phyloP scores from a whole-genome alignment of 2,888 invertebrate genomes.

The Neocrepidodera transversa region DNA sequence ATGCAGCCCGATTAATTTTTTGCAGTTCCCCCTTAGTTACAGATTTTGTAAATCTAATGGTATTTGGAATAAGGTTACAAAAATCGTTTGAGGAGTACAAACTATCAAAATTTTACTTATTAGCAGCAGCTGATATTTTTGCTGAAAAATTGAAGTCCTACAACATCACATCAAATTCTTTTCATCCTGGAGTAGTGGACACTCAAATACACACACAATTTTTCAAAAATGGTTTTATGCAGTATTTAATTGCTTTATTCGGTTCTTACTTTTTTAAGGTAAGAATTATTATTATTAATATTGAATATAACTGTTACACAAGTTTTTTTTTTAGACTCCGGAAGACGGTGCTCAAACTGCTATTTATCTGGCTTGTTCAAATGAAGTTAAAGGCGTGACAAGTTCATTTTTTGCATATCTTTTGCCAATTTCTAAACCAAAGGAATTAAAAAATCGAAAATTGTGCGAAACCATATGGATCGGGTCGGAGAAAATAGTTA shows the following conservation, averaged over 20 bases:
- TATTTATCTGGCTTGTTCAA: constrained; percentile 34
- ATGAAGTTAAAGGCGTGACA: constrained; percentile 31
- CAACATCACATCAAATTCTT: constrained; percentile 31
- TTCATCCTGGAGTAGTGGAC: constrained; percentile 33
- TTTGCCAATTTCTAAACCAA: constrained; percentile 14
- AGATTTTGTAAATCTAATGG: neutral
- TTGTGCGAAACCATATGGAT: constrained; percentile 32
- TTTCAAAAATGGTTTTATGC: neutral
- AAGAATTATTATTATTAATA: neutral
- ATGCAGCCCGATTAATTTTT: constrained; percentile 35
- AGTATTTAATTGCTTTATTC: too few species aligned
- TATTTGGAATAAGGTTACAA: neutral
- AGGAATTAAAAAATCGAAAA: constrained; percentile 8
- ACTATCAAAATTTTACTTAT: constrained; percentile 27
- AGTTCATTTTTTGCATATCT: constrained; percentile 30
- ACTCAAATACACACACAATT: constrained; percentile 26
- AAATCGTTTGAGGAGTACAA: constrained; percentile 12
- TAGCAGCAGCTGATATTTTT: constrained; percentile 29
- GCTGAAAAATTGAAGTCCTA: constrained; percentile 29
- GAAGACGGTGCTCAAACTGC: constrained; percentile 38
- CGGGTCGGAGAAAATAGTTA: constrained; percentile 26
- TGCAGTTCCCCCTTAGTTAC: constrained; percentile 29
- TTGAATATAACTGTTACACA: too few species aligned
- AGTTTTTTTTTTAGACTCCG: constrained; percentile 33
- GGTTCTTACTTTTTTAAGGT: constrained; percentile 7